Evolutionary conservation across 2,888 invertebrate genomes (phyloP), one percentile per base, ranked within the genome.

Genomic region (Oeneis ivallda): DNA sequence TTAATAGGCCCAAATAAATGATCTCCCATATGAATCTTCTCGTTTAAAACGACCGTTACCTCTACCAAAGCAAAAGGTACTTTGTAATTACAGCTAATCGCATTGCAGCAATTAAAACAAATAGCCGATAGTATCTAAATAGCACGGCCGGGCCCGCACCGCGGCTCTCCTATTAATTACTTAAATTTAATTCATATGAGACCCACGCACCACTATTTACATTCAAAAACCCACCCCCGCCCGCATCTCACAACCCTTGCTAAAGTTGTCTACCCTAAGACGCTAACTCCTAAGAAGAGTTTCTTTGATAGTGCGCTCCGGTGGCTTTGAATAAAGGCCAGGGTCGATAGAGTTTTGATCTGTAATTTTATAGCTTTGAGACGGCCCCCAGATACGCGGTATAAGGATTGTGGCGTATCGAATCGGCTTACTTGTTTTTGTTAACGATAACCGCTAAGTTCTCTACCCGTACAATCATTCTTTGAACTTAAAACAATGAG

Each of bases 221-320:
- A 90, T 90, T 90, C 89, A 89, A 89, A 90, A 90, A 89, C 76
- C 82, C 81, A 69, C 86, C 82, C 82, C 79, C 78, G 80, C 89
- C 89, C 90, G 89, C 88, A 89, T 89, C 78, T 74, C 79, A 74
- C 79, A 89, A 89, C 90, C 90, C 91, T 89, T 89, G 82, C 87
- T 83, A 89, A 91, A 90, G 84, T 90, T 89, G 82, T 79, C 84
- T 81, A 83, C 89, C 89, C 88, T 85, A 89, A 91, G 91, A 91
- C 87, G 89, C 81, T 82, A 89, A 89, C 89, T 90, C 86, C 87
- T 80, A 89, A 90, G 91, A 81, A 85, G 86, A 89, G 82, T 87
- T 91, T 91, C 92, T 92, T 92, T 91, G 91, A 92, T 92, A 92
- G 90, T 89, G 81, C 90, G 91, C 91, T 87, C 84, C 83, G 87